phyloP scores from a whole-genome alignment of 2,797 vertebrate species.

The Anniella stebbinsi region DNA sequence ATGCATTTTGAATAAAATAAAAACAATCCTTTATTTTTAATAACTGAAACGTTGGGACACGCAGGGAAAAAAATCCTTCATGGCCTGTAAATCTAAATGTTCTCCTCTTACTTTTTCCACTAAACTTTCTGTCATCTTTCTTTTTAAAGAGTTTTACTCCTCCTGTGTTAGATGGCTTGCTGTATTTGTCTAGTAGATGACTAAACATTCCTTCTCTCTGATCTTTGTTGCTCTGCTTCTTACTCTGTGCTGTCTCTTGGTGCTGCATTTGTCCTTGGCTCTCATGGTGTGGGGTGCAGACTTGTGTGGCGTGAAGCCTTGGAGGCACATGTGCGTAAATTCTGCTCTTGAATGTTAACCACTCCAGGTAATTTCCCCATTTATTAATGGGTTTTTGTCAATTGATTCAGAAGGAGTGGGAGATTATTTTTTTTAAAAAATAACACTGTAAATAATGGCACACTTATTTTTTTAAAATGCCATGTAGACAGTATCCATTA shows the following conservation, averaged over 20 bases:
- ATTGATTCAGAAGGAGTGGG: conserved; percentile 57
- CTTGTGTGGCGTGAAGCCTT: conserved; percentile 78
- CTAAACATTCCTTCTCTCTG: conserved; percentile 82
- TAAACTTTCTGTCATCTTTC: conserved; percentile 68
- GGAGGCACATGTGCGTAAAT: conserved; percentile 80
- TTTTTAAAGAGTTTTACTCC: conserved; percentile 70
- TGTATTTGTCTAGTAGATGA: conserved; percentile 75
- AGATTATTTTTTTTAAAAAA: not conserved
- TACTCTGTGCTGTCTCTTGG: conserved; percentile 83
- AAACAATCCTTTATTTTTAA: conserved; percentile 12
- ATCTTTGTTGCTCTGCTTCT: conserved; percentile 82
- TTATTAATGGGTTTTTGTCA: conserved; percentile 75
- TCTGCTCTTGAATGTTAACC: conserved; percentile 81
- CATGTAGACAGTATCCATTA: not conserved
- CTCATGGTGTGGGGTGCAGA: conserved; percentile 83
- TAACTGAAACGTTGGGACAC: not conserved
- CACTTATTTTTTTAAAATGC: not conserved
- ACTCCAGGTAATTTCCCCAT: conserved; percentile 81
- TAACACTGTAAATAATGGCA: conserved; percentile 5
- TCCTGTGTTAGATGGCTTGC: conserved; percentile 59
- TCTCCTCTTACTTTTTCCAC: conserved; percentile 50
- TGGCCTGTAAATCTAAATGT: conserved; percentile 44
- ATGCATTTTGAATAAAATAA: not conserved
- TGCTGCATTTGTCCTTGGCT: conserved; percentile 84
- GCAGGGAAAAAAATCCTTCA: not conserved